phyloP scores from a whole-genome alignment of 2,888 invertebrate species.

The Phorcus lineatus region DNA sequence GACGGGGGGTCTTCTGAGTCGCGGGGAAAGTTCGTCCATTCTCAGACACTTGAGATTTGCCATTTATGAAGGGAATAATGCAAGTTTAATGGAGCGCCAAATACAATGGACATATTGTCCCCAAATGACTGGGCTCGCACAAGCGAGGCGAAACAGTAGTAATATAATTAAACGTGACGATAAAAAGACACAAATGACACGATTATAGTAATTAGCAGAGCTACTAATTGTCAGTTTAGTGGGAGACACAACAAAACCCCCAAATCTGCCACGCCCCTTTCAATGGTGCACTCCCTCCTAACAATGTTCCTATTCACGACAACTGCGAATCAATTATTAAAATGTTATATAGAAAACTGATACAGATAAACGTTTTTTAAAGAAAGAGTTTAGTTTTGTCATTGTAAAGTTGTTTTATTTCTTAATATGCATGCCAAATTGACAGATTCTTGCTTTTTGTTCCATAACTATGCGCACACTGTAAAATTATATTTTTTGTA shows the following conservation, averaged over 20 bases:
- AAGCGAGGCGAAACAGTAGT: neutral
- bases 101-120: neutral
- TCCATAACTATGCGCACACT: neutral
- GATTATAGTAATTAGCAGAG: neutral
- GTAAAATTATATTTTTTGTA: neutral
- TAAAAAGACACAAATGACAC: conserved; percentile 15
- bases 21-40: neutral
- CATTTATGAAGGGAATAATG: neutral
- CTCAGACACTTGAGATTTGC: neutral
- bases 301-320: neutral
- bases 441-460: neutral
- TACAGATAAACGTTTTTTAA: conserved; percentile 4
- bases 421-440: neutral
- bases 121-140: neutral
- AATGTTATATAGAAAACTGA: conserved; percentile 5
- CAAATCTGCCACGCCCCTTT: neutral
- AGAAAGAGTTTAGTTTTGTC: neutral
- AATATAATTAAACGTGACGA: conserved; percentile 18
- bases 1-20: neutral
- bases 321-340: neutral
- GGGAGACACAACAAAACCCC: neutral
- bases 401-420: neutral
- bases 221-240: neutral
- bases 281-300: neutral
- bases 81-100: neutral